A percentile compares a stretch with the other conserved stretches of the same genome.
Evolutionary conservation across 2,113 vertebrate genomes (phyloP).

Genomic region (Clarias batrachus): DNA sequence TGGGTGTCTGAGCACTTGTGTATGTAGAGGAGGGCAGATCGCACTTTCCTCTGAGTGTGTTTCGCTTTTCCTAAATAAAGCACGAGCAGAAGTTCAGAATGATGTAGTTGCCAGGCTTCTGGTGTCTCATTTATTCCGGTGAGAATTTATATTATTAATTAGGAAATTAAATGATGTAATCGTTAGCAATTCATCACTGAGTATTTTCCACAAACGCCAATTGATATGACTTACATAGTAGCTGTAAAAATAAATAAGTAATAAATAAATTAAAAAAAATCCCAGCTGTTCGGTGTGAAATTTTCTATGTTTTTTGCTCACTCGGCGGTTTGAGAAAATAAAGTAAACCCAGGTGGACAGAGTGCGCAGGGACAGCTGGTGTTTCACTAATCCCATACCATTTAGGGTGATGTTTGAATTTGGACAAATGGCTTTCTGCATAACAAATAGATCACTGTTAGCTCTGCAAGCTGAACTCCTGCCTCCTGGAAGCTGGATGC

Average conservation of each 20-base stretch:
- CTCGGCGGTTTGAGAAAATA: not conserved
- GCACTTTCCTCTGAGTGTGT: not conserved
- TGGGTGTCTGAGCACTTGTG: not conserved
- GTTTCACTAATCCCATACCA: conserved; percentile 61
- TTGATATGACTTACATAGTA: not conserved
- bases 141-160: not conserved
- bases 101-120: not conserved
- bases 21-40: not conserved
- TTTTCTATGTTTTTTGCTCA: not conserved
- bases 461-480: conserved; percentile 56
- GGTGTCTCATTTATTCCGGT: not conserved
- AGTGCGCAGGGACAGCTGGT: conserved; percentile 60
- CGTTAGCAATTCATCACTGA: not conserved
- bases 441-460: conserved; percentile 71
- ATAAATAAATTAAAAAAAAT: not conserved
- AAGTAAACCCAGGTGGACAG: conserved; percentile 26
- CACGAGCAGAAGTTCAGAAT: not conserved
- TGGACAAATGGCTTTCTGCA: conserved; percentile 66
- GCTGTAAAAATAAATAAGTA: not conserved
- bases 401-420: conserved; percentile 66
- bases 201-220: not conserved
- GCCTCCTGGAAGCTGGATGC: conserved; percentile 58
- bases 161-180: not conserved
- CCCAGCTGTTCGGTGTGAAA: not conserved
- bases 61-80: not conserved